These are phyloP conservation scores for Pituophis catenifer DNA, from an alignment of 2,113 vertebrate species.

Conservation along the genomic window DNA sequence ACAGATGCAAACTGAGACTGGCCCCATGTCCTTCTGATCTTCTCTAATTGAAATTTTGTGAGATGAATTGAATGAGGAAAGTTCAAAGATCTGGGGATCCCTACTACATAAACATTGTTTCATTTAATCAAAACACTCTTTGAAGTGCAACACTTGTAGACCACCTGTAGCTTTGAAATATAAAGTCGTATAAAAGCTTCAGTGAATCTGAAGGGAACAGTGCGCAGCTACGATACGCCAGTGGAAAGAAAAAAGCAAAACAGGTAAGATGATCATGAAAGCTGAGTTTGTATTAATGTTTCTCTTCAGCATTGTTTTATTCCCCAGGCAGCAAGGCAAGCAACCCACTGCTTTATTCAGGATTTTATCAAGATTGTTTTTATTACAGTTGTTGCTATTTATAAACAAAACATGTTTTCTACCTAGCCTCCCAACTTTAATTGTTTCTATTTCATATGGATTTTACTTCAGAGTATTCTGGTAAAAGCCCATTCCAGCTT, in stretches of 20 bases:
- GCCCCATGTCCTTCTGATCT: slow-evolving; percentile 73
- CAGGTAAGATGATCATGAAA: slow-evolving; percentile 46
- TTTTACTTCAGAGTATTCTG: background rate
- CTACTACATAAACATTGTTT: slow-evolving; percentile 77
- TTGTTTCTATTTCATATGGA: slow-evolving; percentile 34
- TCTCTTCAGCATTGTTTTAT: slow-evolving; percentile 56
- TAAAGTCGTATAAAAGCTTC: slow-evolving; percentile 71
- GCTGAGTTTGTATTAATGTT: slow-evolving; percentile 67
- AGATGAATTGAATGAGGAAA: slow-evolving; percentile 71
- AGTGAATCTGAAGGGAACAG: slow-evolving; percentile 48
- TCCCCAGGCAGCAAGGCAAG: slow-evolving; percentile 15
- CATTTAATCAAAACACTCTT: slow-evolving; percentile 78
- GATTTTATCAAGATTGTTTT: background rate
- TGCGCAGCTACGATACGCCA: slow-evolving; percentile 39
- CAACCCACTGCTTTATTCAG: slow-evolving; percentile 30
- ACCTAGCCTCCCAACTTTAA: slow-evolving; percentile 31
- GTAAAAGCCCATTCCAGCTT: slow-evolving; percentile 9
- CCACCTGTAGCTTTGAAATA: slow-evolving; percentile 87
- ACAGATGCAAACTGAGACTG: slow-evolving; percentile 64
- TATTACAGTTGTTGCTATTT: slow-evolving; percentile 11
- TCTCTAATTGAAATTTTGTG: slow-evolving; percentile 85
- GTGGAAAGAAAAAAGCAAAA: slow-evolving; percentile 49
- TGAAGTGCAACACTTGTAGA: slow-evolving; percentile 81
- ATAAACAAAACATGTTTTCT: slow-evolving; percentile 40
- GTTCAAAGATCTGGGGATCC: slow-evolving; percentile 82